A percentile compares a stretch with the other conserved stretches of the same genome.
phyloP scores from a whole-genome alignment of 2,113 vertebrate species.

The Myiagra hebetior region DNA sequence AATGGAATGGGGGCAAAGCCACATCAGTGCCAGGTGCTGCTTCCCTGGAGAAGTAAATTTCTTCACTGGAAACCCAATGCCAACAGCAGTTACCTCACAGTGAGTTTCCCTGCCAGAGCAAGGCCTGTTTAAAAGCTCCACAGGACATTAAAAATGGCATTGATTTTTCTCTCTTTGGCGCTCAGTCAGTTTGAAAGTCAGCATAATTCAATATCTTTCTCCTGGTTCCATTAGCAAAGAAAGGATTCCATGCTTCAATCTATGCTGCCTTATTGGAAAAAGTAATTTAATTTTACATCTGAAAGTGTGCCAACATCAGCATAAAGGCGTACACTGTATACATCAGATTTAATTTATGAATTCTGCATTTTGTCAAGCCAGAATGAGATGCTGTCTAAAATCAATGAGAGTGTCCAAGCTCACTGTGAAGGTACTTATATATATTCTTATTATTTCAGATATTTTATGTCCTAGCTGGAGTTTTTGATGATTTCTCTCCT shows the following conservation, averaged over 20 bases:
- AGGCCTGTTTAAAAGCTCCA: conserved; percentile 21
- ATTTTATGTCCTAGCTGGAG: not conserved
- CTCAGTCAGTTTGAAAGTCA: conserved; percentile 43
- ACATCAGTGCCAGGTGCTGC: not conserved
- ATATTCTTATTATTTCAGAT: not conserved
- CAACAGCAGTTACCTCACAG: not conserved
- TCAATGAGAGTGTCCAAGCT: not conserved
- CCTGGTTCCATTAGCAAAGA: conserved; percentile 51
- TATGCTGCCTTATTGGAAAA: conserved; percentile 33
- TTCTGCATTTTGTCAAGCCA: conserved; percentile 9
- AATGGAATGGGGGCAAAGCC: not conserved
- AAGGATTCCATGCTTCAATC: conserved; percentile 49
- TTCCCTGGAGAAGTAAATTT: not conserved
- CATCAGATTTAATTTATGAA: conserved; percentile 44
- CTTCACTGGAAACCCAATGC: not conserved
- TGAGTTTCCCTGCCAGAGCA: not conserved
- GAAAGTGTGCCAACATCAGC: conserved; percentile 58
- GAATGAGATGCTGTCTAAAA: conserved; percentile 31
- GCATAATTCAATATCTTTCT: conserved; percentile 57
- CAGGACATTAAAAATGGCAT: conserved; percentile 42
- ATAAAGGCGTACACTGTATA: not conserved
- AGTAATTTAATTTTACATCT: conserved; percentile 66
- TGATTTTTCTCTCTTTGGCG: conserved; percentile 51
- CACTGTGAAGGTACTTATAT: not conserved
- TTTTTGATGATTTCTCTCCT: conserved; percentile 22